These are phyloP conservation scores for Drosophila kambysellisi DNA, from an alignment of 2,888 invertebrate species.

Conservation along the genomic window DNA sequence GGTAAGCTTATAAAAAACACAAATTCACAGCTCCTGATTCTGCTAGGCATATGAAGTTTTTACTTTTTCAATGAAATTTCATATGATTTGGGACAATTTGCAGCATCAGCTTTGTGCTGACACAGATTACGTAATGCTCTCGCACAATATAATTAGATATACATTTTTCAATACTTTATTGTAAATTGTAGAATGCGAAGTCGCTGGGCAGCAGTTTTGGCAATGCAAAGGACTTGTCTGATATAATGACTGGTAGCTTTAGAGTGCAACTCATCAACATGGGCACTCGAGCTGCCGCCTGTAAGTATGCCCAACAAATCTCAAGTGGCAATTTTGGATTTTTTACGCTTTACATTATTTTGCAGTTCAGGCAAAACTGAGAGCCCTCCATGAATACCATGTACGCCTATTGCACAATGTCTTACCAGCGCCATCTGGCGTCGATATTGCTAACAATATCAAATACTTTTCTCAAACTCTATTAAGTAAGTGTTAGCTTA, in stretches of 20 bases:
- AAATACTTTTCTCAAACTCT: conserved; percentile 99
- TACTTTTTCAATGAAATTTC: conserved; percentile 11
- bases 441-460: conserved; percentile 98
- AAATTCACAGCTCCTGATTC: background rate
- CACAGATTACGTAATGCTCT: conserved; percentile 45
- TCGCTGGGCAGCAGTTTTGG: conserved; percentile 83
- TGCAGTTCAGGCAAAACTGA: conserved; percentile 98
- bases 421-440: conserved; percentile 96
- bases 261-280: conserved; percentile 91
- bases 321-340: conserved; percentile 24
- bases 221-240: conserved; percentile 84
- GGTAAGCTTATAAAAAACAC: conserved; percentile 67
- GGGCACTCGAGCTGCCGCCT: conserved; percentile 97
- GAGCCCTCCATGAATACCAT: conserved; percentile 98
- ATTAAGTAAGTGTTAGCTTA: conserved; percentile 90
- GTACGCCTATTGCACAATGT: conserved; percentile 95
- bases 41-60: conserved; percentile 19
- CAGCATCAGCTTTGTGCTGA: conserved; percentile 31
- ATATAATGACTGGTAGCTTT: conserved; percentile 89
- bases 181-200: conserved; percentile 78
- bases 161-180: background rate
- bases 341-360: background rate
- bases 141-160: background rate
- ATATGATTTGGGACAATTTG: background rate
- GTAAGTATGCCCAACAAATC: conserved; percentile 88